Conservation (phyloP, 2,888 invertebrate genomes). For the Leptopilina myrica region DNA sequence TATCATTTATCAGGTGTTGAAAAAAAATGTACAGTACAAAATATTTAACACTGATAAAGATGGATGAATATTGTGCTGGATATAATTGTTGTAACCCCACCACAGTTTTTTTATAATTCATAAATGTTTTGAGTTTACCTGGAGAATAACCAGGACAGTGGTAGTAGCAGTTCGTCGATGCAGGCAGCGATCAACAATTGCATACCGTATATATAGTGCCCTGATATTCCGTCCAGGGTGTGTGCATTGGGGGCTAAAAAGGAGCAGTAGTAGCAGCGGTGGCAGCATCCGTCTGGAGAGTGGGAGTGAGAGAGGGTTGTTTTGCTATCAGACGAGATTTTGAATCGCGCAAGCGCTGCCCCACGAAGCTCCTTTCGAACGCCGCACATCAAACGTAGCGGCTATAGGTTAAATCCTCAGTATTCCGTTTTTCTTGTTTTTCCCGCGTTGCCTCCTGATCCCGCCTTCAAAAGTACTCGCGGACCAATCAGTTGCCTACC, state of each 20-base stretch:
- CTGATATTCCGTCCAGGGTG: neutral
- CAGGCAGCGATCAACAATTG: constrained; percentile 72
- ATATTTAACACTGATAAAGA: constrained; percentile 8
- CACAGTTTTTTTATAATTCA: neutral
- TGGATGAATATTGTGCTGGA: neutral
- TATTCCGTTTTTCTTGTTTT: constrained; percentile 73
- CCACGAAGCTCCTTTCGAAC: constrained; percentile 63
- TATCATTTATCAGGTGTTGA: constrained; percentile 1
- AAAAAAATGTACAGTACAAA: neutral
- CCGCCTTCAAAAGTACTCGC: constrained; percentile 75
- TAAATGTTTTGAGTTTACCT: constrained; percentile 31
- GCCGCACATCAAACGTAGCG: constrained; percentile 74
- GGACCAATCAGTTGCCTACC: constrained; percentile 71
- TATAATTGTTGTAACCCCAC: neutral
- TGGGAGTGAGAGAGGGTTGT: neutral
- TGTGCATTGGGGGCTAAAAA: constrained; percentile 15
- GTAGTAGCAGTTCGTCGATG: constrained; percentile 25
- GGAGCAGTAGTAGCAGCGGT: neutral
- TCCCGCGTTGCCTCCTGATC: constrained; percentile 76
- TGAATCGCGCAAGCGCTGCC: constrained; percentile 68
- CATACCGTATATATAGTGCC: constrained; percentile 58
- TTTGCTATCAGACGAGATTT: constrained; percentile 18
- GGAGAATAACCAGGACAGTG: constrained; percentile 36
- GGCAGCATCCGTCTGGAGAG: constrained; percentile 6
- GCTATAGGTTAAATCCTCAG: constrained; percentile 77